phyloP scores from a whole-genome alignment of 1,140 invertebrate genomes.

The Melanaphis sacchari region DNA sequence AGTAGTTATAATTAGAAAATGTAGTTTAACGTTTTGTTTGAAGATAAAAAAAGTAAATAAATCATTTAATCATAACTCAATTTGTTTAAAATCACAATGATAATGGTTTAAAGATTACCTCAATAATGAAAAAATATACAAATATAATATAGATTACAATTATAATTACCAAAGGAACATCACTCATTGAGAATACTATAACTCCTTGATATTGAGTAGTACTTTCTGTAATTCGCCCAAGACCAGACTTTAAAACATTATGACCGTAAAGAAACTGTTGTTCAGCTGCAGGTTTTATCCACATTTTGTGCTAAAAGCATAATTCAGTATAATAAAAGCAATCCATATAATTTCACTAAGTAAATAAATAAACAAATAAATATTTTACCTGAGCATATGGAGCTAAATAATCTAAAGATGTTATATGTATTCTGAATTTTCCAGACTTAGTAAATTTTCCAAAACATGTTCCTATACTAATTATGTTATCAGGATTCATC shows the following conservation, averaged over 20 bases:
- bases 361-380: background rate
- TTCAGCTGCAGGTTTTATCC: slow-evolving; percentile 95
- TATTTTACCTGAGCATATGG: slow-evolving; percentile 89
- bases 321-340: slow-evolving; percentile 57
- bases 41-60: too few relatives aligned
- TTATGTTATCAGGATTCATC: slow-evolving; percentile 79
- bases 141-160: background rate
- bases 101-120: too few relatives aligned
- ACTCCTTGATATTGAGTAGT: slow-evolving; percentile 94
- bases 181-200: slow-evolving; percentile 92
- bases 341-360: slow-evolving; percentile 19
- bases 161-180: slow-evolving; percentile 85
- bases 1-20: too few relatives aligned
- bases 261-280: slow-evolving; percentile 99
- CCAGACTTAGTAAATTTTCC: slow-evolving; percentile 98
- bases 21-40: too few relatives aligned
- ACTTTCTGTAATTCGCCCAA: slow-evolving; percentile 96
- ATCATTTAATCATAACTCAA: too few relatives aligned
- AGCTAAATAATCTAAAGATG: slow-evolving; percentile 95
- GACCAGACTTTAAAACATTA: slow-evolving; percentile 91
- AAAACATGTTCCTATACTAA: slow-evolving; percentile 94
- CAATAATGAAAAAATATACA: background rate
- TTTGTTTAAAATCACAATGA: too few relatives aligned
- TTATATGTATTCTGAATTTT: slow-evolving; percentile 95
- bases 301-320: slow-evolving; percentile 84